Evolutionary conservation across 2,113 vertebrate genomes (phyloP).

Genomic region (Tichodroma muraria): DNA sequence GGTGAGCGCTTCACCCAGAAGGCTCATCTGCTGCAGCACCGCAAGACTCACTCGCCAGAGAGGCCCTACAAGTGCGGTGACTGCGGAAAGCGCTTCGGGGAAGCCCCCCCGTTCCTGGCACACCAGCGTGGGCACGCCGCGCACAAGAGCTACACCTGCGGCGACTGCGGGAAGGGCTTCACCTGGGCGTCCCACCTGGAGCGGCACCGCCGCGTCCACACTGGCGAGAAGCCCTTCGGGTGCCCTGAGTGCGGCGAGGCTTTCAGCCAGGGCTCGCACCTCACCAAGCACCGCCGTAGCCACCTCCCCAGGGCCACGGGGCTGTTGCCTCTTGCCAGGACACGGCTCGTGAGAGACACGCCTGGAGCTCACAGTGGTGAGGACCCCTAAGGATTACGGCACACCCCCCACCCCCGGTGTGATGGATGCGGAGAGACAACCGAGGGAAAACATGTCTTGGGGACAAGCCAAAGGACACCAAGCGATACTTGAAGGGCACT

Average conservation of each 20-base stretch:
- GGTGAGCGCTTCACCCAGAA: slow-evolving; percentile 55
- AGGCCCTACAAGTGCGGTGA: slow-evolving; percentile 10
- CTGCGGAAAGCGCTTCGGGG: slow-evolving; percentile 38
- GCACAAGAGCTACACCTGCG: slow-evolving; percentile 8
- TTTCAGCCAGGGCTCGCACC: slow-evolving; percentile 44
- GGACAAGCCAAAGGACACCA: neutral
- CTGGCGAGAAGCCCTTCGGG: neutral
- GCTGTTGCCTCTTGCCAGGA: neutral
- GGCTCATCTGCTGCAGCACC: slow-evolving; percentile 40
- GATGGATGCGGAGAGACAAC: fast-evolving
- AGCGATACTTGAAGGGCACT: neutral
- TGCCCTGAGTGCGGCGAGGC: slow-evolving; percentile 45
- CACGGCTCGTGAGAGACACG: fast-evolving
- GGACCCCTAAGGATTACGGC: neutral
- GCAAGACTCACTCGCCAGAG: neutral
- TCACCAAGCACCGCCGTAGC: slow-evolving; percentile 37
- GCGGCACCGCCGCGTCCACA: slow-evolving; percentile 11
- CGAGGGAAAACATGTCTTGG: neutral
- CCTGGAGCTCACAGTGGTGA: fast-evolving
- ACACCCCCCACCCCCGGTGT: fast-evolving
- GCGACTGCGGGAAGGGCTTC: slow-evolving; percentile 59
- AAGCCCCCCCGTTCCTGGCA: slow-evolving; percentile 39
- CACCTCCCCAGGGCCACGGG: neutral
- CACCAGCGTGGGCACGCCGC: neutral
- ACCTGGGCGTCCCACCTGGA: slow-evolving; percentile 68